Conservation (phyloP, 2,797 vertebrate genomes). For the Margarornis squamiger region DNA sequence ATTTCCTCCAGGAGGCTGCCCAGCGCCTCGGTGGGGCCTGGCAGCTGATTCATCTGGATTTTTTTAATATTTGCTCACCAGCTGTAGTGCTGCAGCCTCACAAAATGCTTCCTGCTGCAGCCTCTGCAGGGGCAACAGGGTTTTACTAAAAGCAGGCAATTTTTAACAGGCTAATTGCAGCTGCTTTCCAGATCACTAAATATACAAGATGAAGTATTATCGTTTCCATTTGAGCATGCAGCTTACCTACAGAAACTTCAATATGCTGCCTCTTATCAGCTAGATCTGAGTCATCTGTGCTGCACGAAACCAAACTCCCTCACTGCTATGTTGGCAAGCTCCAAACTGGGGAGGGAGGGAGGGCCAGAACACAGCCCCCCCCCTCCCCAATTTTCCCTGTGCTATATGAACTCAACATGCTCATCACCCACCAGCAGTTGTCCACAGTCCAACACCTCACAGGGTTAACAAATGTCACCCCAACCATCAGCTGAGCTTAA, state of each 20-base stretch:
- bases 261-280: background rate
- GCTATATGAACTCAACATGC: background rate
- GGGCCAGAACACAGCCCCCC: background rate
- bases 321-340: background rate
- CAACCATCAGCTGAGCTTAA: background rate
- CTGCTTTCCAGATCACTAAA: background rate
- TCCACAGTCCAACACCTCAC: background rate
- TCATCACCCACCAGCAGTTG: background rate
- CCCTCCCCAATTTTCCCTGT: background rate
- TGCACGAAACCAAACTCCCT: background rate
- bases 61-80: background rate
- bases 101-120: background rate
- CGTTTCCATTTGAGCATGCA: background rate
- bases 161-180: background rate
- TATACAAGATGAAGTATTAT: fast-evolving
- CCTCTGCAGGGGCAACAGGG: background rate
- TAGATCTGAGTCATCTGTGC: background rate
- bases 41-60: background rate
- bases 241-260: background rate
- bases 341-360: background rate
- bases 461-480: background rate
- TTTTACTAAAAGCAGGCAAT: background rate
- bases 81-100: background rate
- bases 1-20: background rate
- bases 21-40: background rate